These are phyloP conservation scores for Corythoichthys haematopterus DNA, from an alignment of 2,113 vertebrate genomes.

Conservation along the genomic window DNA sequence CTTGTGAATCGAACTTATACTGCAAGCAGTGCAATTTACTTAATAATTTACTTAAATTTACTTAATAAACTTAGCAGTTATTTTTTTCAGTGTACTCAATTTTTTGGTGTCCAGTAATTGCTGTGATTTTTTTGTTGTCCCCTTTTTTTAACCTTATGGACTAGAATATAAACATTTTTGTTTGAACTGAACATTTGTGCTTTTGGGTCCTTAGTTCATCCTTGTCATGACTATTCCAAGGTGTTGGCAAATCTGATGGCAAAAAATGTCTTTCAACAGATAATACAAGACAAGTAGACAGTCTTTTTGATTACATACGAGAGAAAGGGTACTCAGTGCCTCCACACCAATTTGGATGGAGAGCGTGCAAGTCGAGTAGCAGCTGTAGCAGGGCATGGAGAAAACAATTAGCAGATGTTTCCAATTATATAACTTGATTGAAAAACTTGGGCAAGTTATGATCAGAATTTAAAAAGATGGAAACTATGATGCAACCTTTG, in stretches of 20 bases:
- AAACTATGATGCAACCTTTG: not conserved
- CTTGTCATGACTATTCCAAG: not conserved
- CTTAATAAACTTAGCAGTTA: too few species aligned
- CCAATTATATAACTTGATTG: constrained; percentile 2
- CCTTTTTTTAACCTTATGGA: too few species aligned
- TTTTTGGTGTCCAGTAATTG: too few species aligned
- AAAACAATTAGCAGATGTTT: constrained; percentile 4
- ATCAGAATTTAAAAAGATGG: not conserved
- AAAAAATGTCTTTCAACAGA: not conserved
- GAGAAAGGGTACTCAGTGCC: not conserved
- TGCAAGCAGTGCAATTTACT: too few species aligned
- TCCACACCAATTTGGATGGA: not conserved
- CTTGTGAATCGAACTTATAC: too few species aligned
- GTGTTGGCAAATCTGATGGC: not conserved
- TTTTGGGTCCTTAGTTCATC: too few species aligned
- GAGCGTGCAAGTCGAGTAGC: not conserved
- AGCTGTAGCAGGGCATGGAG: not conserved
- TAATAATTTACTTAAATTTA: too few species aligned
- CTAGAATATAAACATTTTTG: too few species aligned
- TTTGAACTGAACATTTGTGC: too few species aligned
- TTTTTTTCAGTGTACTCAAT: too few species aligned
- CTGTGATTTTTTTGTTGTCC: too few species aligned
- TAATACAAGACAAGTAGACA: not conserved
- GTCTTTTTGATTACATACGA: not conserved
- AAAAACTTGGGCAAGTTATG: not conserved